Conservation (phyloP, 2,113 vertebrate species). For the Asarcornis scutulata region DNA sequence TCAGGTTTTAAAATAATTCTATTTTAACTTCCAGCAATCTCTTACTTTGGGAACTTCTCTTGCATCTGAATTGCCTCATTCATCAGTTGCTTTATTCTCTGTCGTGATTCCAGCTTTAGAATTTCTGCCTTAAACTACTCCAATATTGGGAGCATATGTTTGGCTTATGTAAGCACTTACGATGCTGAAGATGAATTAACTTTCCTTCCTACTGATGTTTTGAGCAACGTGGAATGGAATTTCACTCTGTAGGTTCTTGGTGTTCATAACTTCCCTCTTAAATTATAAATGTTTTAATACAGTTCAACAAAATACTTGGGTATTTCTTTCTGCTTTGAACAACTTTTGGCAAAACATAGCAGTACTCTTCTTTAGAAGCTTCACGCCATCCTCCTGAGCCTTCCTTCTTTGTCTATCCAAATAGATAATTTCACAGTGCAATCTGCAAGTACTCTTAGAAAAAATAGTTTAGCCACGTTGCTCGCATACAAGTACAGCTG, state of each 20-base stretch:
- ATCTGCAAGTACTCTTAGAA: not conserved
- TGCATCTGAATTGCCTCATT: not conserved
- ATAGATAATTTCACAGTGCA: not conserved
- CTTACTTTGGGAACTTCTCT: not conserved
- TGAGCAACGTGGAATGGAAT: not conserved
- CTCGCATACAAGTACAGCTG: not conserved
- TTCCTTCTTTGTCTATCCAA: not conserved
- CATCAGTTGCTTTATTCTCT: not conserved
- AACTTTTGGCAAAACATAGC: not conserved
- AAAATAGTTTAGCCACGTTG: not conserved
- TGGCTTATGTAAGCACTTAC: not conserved
- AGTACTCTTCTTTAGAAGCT: not conserved
- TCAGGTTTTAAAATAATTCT: not conserved
- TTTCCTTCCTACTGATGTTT: fast-evolving
- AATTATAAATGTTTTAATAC: not conserved
- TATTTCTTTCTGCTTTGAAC: not conserved
- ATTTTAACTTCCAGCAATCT: not conserved
- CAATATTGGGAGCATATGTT: not conserved
- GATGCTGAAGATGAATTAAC: not conserved
- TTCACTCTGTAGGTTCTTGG: not conserved
- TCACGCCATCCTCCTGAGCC: not conserved
- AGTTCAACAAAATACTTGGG: not conserved
- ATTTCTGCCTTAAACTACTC: not conserved
- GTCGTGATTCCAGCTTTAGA: not conserved
- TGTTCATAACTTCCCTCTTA: not conserved